A percentile compares a stretch with the other conserved stretches of the same genome.
Evolutionary conservation across 2,797 vertebrate genomes (phyloP).

Genomic region (Oryzias dopingdopingensis): DNA sequence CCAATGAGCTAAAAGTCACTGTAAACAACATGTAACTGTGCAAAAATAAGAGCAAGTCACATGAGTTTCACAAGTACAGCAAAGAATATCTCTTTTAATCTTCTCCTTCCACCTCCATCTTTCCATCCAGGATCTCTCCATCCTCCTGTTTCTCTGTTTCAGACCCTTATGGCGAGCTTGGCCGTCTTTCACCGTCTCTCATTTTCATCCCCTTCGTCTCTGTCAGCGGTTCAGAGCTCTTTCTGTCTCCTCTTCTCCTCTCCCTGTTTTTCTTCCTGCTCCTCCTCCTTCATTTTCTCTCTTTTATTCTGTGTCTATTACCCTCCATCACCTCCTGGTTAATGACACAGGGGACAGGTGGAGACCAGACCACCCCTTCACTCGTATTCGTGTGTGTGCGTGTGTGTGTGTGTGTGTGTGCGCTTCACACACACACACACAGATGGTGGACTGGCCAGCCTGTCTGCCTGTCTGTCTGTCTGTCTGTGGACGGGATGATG

Average conservation of each 20-base stretch:
- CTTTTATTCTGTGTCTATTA: constrained; percentile 32
- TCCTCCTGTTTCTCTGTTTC: too few relatives aligned
- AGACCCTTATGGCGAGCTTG: too few relatives aligned
- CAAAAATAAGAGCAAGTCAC: too few relatives aligned
- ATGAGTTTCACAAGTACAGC: too few relatives aligned
- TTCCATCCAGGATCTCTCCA: too few relatives aligned
- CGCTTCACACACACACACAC: constrained; percentile 55
- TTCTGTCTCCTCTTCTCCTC: not conserved
- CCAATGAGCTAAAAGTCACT: too few relatives aligned
- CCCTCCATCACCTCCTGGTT: constrained; percentile 62
- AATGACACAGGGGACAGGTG: constrained; percentile 68
- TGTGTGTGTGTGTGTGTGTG: constrained; percentile 16
- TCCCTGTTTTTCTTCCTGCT: not conserved
- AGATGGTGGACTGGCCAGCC: constrained; percentile 70
- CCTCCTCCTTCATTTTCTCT: not conserved
- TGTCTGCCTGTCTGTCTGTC: constrained; percentile 64
- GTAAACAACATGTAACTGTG: too few relatives aligned
- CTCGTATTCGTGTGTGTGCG: constrained; percentile 29
- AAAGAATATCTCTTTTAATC: too few relatives aligned
- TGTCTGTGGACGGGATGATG: constrained; percentile 72
- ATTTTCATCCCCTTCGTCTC: constrained; percentile 23
- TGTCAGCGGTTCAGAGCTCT: not conserved
- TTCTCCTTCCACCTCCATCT: too few relatives aligned
- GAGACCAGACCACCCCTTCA: constrained; percentile 62
- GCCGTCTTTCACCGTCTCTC: constrained; percentile 2